phyloP scores from a whole-genome alignment of 2,888 invertebrate species.

The Meandrusa payeni region DNA sequence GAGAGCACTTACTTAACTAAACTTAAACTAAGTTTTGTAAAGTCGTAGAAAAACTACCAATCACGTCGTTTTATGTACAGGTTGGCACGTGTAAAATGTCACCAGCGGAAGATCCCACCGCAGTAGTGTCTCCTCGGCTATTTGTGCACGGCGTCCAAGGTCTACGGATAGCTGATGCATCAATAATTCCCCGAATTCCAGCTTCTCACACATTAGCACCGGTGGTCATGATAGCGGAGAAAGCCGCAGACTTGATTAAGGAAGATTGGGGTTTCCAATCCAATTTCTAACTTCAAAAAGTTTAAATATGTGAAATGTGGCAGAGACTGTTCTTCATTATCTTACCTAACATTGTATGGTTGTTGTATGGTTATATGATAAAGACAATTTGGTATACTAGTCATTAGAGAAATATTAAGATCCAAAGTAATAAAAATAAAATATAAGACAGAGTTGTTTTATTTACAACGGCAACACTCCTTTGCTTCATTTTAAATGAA shows the following conservation, averaged over 20 bases:
- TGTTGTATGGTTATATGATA: no score
- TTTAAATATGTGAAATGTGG: no score
- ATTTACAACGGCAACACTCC: background rate
- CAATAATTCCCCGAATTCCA: slow-evolving; percentile 77
- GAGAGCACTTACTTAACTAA: no score
- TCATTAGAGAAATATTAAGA: slow-evolving; percentile 15
- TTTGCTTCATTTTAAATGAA: no score
- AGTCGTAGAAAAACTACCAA: no score
- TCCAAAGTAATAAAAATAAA: background rate
- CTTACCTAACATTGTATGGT: no score
- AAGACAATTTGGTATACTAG: slow-evolving; percentile 11
- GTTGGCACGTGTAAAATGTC: slow-evolving; percentile 89
- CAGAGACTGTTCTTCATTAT: no score
- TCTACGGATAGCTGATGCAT: slow-evolving; percentile 75
- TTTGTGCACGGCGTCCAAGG: slow-evolving; percentile 61
- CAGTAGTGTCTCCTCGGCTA: slow-evolving; percentile 83
- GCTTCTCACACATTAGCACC: slow-evolving; percentile 78
- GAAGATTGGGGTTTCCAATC: slow-evolving; percentile 54
- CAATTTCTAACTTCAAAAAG: slow-evolving; percentile 1
- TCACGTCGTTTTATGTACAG: slow-evolving; percentile 54
- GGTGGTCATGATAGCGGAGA: slow-evolving; percentile 79
- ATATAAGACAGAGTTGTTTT: slow-evolving; percentile 1
- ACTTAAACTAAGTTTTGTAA: no score
- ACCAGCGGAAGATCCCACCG: slow-evolving; percentile 77
- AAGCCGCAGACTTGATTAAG: slow-evolving; percentile 75